Evolutionary conservation across 1,140 invertebrate species (phyloP).

Genomic region (Drosophila saltans): DNA sequence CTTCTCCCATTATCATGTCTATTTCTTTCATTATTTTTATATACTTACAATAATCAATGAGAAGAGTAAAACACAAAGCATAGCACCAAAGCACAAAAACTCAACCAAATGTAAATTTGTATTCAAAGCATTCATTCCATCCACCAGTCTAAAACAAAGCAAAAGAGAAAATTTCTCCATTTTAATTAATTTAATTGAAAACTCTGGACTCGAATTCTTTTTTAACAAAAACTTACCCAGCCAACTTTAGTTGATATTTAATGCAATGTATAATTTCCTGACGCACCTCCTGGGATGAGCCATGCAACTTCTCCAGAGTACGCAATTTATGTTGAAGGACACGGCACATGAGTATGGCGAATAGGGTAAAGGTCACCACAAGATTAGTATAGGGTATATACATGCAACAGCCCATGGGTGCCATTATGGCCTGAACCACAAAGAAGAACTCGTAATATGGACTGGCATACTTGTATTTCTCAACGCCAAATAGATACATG

Average conservation of each 20-base stretch:
- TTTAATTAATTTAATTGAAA: neutral
- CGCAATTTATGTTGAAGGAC: constrained; percentile 66
- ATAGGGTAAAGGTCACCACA: constrained; percentile 73
- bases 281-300: constrained; percentile 20
- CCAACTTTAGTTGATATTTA: constrained; percentile 63
- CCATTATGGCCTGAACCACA: constrained; percentile 68
- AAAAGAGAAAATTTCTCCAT: neutral
- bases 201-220: neutral
- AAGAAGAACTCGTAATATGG: constrained; percentile 75
- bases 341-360: constrained; percentile 69
- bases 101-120: constrained; percentile 69
- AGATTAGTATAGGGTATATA: constrained; percentile 76
- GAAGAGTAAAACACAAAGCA: constrained; percentile 71
- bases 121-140: constrained; percentile 65
- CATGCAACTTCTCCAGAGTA: constrained; percentile 37
- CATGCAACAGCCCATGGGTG: constrained; percentile 80
- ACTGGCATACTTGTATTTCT: constrained; percentile 70
- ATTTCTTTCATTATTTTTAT: neutral
- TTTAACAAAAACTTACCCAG: constrained; percentile 37
- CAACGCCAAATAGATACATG: constrained; percentile 65
- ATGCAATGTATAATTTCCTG: constrained; percentile 66
- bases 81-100: constrained; percentile 72
- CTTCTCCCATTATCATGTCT: neutral
- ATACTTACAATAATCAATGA: constrained; percentile 68
- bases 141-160: constrained; percentile 42